These are phyloP conservation scores for Falcunculus frontatus DNA, from an alignment of 2,113 vertebrate genomes.

Conservation along the genomic window DNA sequence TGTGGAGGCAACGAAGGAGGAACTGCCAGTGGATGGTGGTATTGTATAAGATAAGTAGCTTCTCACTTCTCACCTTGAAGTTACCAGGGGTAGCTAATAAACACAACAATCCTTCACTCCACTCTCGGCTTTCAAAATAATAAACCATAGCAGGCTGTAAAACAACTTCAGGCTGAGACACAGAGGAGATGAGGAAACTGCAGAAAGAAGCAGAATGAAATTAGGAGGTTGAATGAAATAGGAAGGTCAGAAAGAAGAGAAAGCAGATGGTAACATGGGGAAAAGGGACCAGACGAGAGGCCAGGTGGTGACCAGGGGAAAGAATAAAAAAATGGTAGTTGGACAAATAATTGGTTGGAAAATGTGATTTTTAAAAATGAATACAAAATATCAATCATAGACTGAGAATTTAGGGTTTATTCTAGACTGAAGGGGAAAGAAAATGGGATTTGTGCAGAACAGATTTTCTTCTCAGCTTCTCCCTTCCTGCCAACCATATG, in stretches of 20 bases:
- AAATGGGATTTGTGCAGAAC: not conserved
- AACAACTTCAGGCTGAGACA: not conserved
- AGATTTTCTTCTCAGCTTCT: not conserved
- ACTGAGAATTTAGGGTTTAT: not conserved
- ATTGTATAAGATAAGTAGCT: not conserved
- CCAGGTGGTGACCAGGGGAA: not conserved
- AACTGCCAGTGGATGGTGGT: constrained; percentile 27
- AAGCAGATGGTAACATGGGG: not conserved
- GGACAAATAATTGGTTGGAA: not conserved
- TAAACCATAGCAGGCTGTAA: not conserved
- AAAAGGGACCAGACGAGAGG: not conserved
- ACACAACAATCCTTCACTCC: not conserved
- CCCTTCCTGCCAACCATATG: not conserved
- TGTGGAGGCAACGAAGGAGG: not conserved
- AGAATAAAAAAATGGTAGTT: not conserved
- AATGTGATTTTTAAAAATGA: not conserved
- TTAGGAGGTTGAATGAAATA: not conserved
- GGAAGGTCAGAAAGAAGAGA: not conserved
- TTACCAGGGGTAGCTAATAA: not conserved
- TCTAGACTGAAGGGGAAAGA: not conserved
- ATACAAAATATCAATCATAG: not conserved
- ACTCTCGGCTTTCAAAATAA: not conserved
- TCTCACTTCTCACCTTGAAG: not conserved
- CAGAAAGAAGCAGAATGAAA: not conserved
- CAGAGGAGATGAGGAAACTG: not conserved